phyloP scores from a whole-genome alignment of 2,888 invertebrate species.

The Rhamphomyia laevipes region DNA sequence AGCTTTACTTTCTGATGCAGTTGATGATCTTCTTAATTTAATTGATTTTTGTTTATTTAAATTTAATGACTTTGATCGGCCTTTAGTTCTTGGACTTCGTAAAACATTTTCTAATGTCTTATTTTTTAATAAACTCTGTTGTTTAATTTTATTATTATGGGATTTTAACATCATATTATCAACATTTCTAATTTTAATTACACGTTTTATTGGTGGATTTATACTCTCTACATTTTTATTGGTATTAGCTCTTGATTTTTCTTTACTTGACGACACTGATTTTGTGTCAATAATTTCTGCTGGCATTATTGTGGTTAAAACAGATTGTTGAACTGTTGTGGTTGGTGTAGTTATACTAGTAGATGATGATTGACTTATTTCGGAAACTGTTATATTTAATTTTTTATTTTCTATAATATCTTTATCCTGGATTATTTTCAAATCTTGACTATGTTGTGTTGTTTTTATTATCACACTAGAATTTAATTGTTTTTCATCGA shows the following conservation, averaged over 20 bases:
- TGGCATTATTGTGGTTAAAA: background rate
- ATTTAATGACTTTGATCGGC: constrained; percentile 11
- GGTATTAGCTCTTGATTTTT: background rate
- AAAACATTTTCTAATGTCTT: constrained; percentile 10
- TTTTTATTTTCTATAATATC: too few relatives aligned
- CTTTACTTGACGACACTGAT: background rate
- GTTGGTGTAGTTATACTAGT: too few relatives aligned
- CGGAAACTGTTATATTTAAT: too few relatives aligned
- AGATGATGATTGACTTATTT: too few relatives aligned
- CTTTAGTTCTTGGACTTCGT: constrained; percentile 9
- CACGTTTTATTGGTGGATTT: too few relatives aligned
- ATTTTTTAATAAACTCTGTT: constrained; percentile 11
- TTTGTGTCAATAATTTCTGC: background rate
- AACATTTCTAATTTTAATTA: background rate
- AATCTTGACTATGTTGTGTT: too few relatives aligned
- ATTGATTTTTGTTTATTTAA: constrained; percentile 19
- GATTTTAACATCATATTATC: background rate
- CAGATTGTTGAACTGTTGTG: too few relatives aligned
- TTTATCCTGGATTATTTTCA: too few relatives aligned
- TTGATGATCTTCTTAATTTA: constrained; percentile 16
- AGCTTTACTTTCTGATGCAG: constrained; percentile 4
- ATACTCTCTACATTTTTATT: too few relatives aligned
- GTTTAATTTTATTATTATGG: constrained; percentile 10
- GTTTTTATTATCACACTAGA: too few relatives aligned
- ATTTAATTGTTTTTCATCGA: too few relatives aligned